Conservation (phyloP, 2,888 invertebrate genomes). For the Drosophila buzzatii region DNA sequence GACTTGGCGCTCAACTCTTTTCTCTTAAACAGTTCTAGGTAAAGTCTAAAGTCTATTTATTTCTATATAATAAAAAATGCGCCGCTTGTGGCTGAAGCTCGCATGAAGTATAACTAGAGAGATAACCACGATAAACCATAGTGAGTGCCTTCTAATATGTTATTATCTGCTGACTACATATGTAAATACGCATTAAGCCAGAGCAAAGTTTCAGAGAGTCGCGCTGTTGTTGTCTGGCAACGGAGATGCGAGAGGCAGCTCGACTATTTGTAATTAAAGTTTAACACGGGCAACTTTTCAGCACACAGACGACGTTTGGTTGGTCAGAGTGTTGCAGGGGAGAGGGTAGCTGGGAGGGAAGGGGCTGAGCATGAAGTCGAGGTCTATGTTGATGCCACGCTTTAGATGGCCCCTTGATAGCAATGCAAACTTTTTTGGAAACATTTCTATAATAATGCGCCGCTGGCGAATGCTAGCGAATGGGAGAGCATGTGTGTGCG, state of each 20-base stretch:
- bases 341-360: background rate
- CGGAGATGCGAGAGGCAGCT: slow-evolving; percentile 20
- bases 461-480: slow-evolving; percentile 45
- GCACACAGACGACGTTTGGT: slow-evolving; percentile 32
- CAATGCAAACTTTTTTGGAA: slow-evolving; percentile 69
- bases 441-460: slow-evolving; percentile 79
- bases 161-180: slow-evolving; percentile 77
- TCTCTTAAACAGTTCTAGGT: background rate
- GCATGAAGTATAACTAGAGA: slow-evolving; percentile 1
- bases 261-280: slow-evolving; percentile 74
- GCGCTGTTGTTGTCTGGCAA: slow-evolving; percentile 44
- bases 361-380: slow-evolving; percentile 13
- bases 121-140: slow-evolving; percentile 16
- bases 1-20: too few relatives aligned
- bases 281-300: slow-evolving; percentile 72
- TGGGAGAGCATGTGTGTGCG: background rate
- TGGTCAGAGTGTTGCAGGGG: background rate
- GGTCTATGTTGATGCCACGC: slow-evolving; percentile 56
- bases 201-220: slow-evolving; percentile 42
- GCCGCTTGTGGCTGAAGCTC: background rate
- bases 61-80: background rate
- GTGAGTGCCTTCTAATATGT: slow-evolving; percentile 56
- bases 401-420: slow-evolving; percentile 68
- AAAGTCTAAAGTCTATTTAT: background rate
- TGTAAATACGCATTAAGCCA: slow-evolving; percentile 69